A percentile compares a stretch with the other conserved stretches of the same genome.
Conservation (phyloP, 2,113 vertebrate genomes). For the Prionailurus viverrinus region DNA sequence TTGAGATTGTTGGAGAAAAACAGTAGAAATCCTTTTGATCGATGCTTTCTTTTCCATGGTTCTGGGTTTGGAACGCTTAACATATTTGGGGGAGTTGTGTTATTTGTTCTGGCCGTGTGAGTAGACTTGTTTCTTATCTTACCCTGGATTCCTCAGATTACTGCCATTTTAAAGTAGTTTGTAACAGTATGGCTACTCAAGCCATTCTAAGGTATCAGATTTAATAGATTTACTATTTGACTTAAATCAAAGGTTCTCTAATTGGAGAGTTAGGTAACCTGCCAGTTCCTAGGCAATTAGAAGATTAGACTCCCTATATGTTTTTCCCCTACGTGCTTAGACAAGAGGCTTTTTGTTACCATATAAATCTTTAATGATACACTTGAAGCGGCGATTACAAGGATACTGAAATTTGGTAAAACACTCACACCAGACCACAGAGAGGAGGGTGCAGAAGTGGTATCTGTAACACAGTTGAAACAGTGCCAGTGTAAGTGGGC, state of each 20-base stretch:
- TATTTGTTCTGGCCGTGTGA: slow-evolving; percentile 62
- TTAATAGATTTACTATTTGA: slow-evolving; percentile 65
- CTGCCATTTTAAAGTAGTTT: slow-evolving; percentile 64
- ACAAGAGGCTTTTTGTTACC: slow-evolving; percentile 75
- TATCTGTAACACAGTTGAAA: slow-evolving; percentile 57
- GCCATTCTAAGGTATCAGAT: slow-evolving; percentile 66
- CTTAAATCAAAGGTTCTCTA: slow-evolving; percentile 56
- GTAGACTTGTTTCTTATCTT: slow-evolving; percentile 63
- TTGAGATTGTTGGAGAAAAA: neutral
- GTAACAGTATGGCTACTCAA: slow-evolving; percentile 50
- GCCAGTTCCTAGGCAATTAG: slow-evolving; percentile 61
- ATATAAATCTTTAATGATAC: slow-evolving; percentile 33
- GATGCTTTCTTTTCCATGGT: neutral
- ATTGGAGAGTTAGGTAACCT: slow-evolving; percentile 56
- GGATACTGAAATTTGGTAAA: slow-evolving; percentile 67
- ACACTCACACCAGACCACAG: slow-evolving; percentile 22
- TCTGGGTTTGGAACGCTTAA: slow-evolving; percentile 49
- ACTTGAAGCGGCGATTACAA: slow-evolving; percentile 26
- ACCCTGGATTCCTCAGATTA: slow-evolving; percentile 68
- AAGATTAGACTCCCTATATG: slow-evolving; percentile 65
- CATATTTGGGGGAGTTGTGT: neutral
- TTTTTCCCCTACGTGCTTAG: slow-evolving; percentile 42
- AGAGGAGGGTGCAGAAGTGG: neutral
- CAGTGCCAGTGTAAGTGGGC: neutral
- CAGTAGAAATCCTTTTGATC: neutral